phyloP scores from a whole-genome alignment of 2,888 invertebrate species.

The Pandemis cinnamomeana region DNA sequence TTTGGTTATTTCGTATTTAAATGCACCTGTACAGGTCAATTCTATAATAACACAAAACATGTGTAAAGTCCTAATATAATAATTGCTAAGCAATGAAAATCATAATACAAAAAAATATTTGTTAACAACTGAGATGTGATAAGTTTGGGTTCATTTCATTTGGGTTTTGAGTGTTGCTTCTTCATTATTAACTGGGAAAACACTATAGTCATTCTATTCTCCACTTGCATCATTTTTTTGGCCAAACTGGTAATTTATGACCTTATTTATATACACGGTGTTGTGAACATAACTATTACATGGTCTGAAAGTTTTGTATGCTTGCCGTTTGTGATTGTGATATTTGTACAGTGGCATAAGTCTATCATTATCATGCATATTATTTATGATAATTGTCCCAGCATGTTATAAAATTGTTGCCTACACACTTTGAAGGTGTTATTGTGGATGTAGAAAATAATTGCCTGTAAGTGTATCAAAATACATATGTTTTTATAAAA shows the following conservation, averaged over 20 bases:
- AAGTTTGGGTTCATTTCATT: not conserved
- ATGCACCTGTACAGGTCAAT: constrained; percentile 6
- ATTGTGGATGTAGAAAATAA: constrained; percentile 28
- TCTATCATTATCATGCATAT: constrained; percentile 25
- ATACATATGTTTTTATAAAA: constrained; percentile 27
- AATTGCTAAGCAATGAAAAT: too few species aligned
- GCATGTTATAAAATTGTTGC: constrained; percentile 22
- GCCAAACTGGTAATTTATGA: constrained; percentile 7
- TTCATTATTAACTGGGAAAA: constrained; percentile 30
- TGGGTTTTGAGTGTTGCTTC: constrained; percentile 36
- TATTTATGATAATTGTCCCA: constrained; percentile 15
- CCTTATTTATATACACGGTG: not conserved
- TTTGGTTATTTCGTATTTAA: constrained; percentile 7
- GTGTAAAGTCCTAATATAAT: not conserved
- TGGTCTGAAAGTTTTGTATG: not conserved
- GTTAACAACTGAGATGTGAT: not conserved
- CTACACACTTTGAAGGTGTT: constrained; percentile 26
- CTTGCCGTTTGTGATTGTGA: not conserved
- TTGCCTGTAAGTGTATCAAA: constrained; percentile 33
- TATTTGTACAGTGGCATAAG: not conserved
- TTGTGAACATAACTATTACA: not conserved
- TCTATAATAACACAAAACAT: not conserved
- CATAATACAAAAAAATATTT: not conserved
- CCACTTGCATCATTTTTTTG: not conserved
- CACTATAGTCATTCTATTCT: not conserved